A percentile compares a stretch with the other conserved stretches of the same genome.
These are phyloP conservation scores for Isichthys henryi DNA, from an alignment of 2,113 vertebrate genomes.

Conservation along the genomic window DNA sequence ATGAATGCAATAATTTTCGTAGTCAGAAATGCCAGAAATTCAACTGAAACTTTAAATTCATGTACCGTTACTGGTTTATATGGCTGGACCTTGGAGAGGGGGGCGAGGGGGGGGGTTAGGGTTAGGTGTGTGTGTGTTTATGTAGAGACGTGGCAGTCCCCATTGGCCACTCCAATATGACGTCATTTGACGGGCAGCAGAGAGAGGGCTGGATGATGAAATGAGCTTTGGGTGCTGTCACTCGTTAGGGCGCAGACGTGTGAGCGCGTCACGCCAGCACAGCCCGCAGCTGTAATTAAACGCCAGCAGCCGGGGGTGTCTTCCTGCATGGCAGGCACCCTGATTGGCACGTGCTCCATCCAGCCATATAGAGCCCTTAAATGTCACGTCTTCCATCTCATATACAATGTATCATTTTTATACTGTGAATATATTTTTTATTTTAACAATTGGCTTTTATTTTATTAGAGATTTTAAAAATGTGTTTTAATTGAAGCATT, in stretches of 20 bases:
- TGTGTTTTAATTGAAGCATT: not conserved
- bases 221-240: not conserved
- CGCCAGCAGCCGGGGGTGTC: not conserved
- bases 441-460: not conserved
- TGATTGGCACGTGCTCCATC: not conserved
- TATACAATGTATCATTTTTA: not conserved
- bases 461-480: not conserved
- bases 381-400: not conserved
- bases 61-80: not conserved
- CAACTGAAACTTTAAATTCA: not conserved
- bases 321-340: not conserved
- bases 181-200: not conserved
- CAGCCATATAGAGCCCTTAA: not conserved
- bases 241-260: not conserved
- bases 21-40: not conserved
- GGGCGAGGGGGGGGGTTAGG: not conserved
- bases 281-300: not conserved
- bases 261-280: not conserved
- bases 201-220: not conserved
- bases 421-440: not conserved
- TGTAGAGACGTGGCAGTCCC: not conserved
- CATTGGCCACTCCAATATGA: not conserved
- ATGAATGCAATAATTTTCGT: not conserved
- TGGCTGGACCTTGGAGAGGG: not conserved
- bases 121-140: not conserved